phyloP scores from a whole-genome alignment of 2,113 vertebrate genomes.

The Echinops telfairi region DNA sequence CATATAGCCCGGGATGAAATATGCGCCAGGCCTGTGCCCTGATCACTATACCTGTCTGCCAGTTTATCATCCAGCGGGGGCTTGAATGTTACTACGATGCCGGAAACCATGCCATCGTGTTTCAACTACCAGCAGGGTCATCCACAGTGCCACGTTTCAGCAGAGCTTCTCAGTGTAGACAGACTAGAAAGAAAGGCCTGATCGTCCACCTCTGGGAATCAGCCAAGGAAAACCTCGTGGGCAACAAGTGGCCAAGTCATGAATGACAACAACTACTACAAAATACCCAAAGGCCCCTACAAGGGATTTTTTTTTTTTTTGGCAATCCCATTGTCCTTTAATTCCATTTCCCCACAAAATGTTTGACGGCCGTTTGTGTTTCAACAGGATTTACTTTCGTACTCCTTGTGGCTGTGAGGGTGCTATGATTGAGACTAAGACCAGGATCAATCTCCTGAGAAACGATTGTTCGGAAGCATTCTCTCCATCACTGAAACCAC shows the following conservation, averaged over 20 bases:
- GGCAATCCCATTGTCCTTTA: no score
- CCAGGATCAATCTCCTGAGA: slow-evolving; percentile 91
- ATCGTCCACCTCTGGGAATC: background rate
- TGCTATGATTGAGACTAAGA: slow-evolving; percentile 90
- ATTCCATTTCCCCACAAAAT: no score
- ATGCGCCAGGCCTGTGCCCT: background rate
- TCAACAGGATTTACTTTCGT: slow-evolving; percentile 43
- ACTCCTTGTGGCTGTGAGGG: slow-evolving; percentile 80
- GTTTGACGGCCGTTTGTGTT: background rate
- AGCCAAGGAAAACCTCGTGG: background rate
- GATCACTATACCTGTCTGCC: background rate
- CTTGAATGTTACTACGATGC: background rate
- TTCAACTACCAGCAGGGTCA: background rate
- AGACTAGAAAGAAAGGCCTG: background rate
- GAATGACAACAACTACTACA: background rate
- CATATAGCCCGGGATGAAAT: no score
- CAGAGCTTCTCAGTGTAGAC: background rate
- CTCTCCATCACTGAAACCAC: slow-evolving; percentile 89
- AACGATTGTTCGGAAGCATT: slow-evolving; percentile 91
- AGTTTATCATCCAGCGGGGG: background rate
- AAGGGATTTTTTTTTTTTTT: no score
- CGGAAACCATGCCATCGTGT: background rate
- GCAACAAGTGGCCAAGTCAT: slow-evolving; percentile 83
- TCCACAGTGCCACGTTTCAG: background rate
- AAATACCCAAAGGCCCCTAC: background rate